Percentiles rank a stretch among this genome's conserved stretches.
phyloP scores from a whole-genome alignment of 2,113 vertebrate species.

The Theristicus caerulescens region DNA sequence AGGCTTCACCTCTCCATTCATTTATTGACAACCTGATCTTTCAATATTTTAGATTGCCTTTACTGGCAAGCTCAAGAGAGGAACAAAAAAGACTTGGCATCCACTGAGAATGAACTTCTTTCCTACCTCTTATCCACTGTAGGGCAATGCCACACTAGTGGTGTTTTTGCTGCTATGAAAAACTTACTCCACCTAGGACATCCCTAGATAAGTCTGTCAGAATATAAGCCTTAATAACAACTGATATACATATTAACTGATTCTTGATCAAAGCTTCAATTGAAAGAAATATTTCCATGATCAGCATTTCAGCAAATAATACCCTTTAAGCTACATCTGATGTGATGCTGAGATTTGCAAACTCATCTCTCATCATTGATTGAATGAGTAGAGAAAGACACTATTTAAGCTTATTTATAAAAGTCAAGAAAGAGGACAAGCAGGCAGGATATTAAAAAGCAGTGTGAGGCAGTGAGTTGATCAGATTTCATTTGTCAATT shows the following conservation, averaged over 20 bases:
- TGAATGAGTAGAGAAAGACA: not conserved
- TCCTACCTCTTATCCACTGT: not conserved
- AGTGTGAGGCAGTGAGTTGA: not conserved
- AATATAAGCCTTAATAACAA: not conserved
- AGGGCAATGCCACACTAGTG: not conserved
- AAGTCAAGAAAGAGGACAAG: not conserved
- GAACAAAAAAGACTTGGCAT: not conserved
- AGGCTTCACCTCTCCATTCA: not conserved
- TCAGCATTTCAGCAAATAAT: not conserved
- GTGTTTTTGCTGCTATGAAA: not conserved
- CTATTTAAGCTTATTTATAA: not conserved
- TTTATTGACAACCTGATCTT: not conserved
- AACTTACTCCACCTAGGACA: not conserved
- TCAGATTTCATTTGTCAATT: not conserved
- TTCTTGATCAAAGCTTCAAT: not conserved
- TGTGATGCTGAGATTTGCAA: not conserved
- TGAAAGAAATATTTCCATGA: not conserved
- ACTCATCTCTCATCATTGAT: not conserved
- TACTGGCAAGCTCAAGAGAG: not conserved
- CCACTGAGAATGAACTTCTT: not conserved
- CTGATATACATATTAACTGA: not conserved
- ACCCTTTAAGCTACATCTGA: not conserved
- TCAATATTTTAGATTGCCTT: not conserved
- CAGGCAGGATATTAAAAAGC: not conserved
- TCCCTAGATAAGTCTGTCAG: not conserved